These are phyloP conservation scores for Leuciscus waleckii DNA, from an alignment of 2,797 vertebrate genomes.

Conservation along the genomic window DNA sequence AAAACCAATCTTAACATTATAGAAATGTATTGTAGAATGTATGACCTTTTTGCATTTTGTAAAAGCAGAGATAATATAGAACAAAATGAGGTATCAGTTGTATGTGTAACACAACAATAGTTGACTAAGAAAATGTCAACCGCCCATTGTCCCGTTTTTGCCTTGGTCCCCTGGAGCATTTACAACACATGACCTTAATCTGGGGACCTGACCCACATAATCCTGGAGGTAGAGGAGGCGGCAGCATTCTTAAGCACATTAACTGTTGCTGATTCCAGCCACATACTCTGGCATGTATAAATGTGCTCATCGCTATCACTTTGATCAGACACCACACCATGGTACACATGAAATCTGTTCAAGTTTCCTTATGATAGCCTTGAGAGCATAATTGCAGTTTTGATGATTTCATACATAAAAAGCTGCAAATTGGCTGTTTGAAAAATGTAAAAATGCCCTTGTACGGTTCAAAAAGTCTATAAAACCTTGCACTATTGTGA, in stretches of 20 bases:
- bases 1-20: too few relatives aligned
- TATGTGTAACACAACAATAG: constrained; percentile 8
- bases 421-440: not conserved
- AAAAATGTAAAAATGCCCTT: not conserved
- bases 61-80: not conserved
- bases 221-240: constrained; percentile 25
- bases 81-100: not conserved
- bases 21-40: not conserved
- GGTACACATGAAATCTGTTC: constrained; percentile 1
- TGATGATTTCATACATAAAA: not conserved
- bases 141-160: constrained; percentile 32
- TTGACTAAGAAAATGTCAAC: not conserved
- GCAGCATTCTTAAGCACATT: constrained; percentile 42
- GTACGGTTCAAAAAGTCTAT: not conserved
- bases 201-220: constrained; percentile 47
- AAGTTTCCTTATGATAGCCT: not conserved
- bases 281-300: not conserved
- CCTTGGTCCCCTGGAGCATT: constrained; percentile 28
- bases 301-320: constrained; percentile 27
- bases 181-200: constrained; percentile 55
- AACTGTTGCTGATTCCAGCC: constrained; percentile 28
- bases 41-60: not conserved
- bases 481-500: constrained; percentile 1
- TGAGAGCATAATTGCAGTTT: not conserved
- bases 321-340: constrained; percentile 7